Base-by-base conservation (phyloP, 2,888 invertebrate species). In the Ornithoptera alexandrae region DNA sequence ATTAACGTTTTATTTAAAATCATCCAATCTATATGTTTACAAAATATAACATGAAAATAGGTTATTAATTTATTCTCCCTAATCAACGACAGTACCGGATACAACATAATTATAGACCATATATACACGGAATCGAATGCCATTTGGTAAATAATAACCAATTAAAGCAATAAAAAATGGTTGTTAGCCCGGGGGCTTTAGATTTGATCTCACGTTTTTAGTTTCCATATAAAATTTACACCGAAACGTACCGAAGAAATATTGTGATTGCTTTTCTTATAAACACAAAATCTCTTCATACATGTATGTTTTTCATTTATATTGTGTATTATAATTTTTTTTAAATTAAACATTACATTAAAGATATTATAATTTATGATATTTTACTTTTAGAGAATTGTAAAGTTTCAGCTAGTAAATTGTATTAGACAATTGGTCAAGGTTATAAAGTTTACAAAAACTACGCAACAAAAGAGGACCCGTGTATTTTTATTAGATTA, bases 101-200 rank as follows among this genome's bases (percentile, higher is more conserved):
- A 81, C 79, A 69, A 71, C 71, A 76, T 81, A 82, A 85, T 84
- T 81, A 83, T 74, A 80, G 77, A 75, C 78, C 78, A 72, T 77
- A 71, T 66, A 72, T 73, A 75, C 73, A 79, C 78, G 78, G 81
- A 80, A 83, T 82, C 78, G 77, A 82, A 80, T 82, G 79, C 75
- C 78, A 81, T 81, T 81, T 82, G 79, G 81, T 81, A 81, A 79
- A 81, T 79, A 78, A 78, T 80, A 83, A 82, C 78, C 79, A 81
- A 85, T 83, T 83, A 80, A 74, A 77, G 74, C 78, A 81, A 82
- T 76, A 78, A 78, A 80, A 81, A 82, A 80, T 81, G 76, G 79
- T 73, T 67, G 66, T 68, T 69, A 67, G 74, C 79, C 79, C 69
- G 73, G 71, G 78, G 79, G 78, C 72, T 73, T 36, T 70, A 73